These are phyloP conservation scores for Pygoscelis antarcticus DNA, from an alignment of 2,113 vertebrate species.

Conservation along the genomic window DNA sequence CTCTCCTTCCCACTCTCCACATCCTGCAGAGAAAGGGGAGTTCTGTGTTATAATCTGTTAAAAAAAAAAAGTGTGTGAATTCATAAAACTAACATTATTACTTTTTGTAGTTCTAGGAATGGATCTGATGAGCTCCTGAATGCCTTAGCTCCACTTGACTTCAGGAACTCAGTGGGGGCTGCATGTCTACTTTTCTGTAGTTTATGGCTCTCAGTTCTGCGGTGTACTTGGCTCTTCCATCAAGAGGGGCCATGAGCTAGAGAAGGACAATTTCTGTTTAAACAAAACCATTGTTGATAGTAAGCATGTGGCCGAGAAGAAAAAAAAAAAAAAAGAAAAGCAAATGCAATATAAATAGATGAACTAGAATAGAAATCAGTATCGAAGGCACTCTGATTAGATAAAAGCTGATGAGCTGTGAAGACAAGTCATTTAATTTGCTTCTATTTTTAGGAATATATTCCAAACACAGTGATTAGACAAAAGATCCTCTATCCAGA, in stretches of 20 bases:
- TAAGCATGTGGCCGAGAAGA: not conserved
- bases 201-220: not conserved
- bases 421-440: conserved; percentile 26
- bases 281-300: not conserved
- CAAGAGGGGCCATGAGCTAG: not conserved
- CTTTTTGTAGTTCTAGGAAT: not conserved
- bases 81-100: not conserved
- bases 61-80: not conserved
- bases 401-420: conserved; percentile 1
- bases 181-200: not conserved
- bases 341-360: not conserved
- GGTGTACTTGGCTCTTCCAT: not conserved
- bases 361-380: conserved; percentile 19
- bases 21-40: not conserved
- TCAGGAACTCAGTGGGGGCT: not conserved
- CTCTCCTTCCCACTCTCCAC: not conserved
- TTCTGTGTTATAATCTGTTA: not conserved
- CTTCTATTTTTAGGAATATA: conserved; percentile 20
- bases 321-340: rapidly evolving
- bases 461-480: conserved; percentile 23
- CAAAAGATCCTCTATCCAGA: not conserved
- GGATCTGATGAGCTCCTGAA: not conserved
- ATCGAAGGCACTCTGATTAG: conserved; percentile 13
- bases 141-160: not conserved
- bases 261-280: not conserved